phyloP scores from a whole-genome alignment of 2,888 invertebrate genomes.

The Drosophila aldrichi region DNA sequence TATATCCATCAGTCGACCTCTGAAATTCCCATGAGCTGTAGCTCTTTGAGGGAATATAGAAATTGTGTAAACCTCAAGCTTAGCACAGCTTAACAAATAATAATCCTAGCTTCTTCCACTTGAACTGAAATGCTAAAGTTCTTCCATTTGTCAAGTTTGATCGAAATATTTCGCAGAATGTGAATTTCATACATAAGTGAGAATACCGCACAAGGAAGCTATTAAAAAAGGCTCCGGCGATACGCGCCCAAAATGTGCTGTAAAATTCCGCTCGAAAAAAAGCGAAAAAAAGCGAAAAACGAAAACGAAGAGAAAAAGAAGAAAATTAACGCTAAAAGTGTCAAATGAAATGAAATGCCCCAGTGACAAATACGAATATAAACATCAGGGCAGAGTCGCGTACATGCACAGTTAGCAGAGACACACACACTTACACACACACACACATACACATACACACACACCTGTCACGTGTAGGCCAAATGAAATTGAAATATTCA shows the following conservation, averaged over 20 bases:
- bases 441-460: neutral
- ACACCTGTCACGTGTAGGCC: constrained; percentile 74
- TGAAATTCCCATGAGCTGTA: too few relatives aligned
- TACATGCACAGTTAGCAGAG: constrained; percentile 1
- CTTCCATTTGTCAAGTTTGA: too few relatives aligned
- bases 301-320: constrained; percentile 30
- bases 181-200: neutral
- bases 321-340: constrained; percentile 63
- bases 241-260: constrained; percentile 5
- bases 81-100: too few relatives aligned
- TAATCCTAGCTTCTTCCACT: too few relatives aligned
- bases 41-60: too few relatives aligned
- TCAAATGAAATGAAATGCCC: constrained; percentile 74
- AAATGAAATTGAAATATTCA: constrained; percentile 78
- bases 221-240: constrained; percentile 12
- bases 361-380: constrained; percentile 65
- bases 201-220: neutral
- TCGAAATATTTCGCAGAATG: neutral
- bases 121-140: too few relatives aligned
- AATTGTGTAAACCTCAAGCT: too few relatives aligned
- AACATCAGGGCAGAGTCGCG: constrained; percentile 38
- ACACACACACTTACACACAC: neutral
- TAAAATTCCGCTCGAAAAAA: constrained; percentile 22
- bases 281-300: constrained; percentile 22
- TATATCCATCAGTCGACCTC: too few relatives aligned